These are phyloP conservation scores for Triplophysa siluroides DNA, from an alignment of 2,113 vertebrate species.

Conservation along the genomic window DNA sequence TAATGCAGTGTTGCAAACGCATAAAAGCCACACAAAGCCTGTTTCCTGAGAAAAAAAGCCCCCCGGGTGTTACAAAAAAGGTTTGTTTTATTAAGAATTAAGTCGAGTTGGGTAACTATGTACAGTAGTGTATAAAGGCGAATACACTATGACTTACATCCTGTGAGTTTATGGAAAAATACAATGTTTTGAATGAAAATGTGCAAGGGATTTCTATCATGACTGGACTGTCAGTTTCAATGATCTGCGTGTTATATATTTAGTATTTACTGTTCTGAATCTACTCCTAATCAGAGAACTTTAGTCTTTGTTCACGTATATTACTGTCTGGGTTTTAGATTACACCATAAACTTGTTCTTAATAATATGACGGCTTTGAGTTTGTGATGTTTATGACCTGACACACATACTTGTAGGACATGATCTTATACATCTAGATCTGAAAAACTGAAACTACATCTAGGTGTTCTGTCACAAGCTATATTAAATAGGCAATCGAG, in stretches of 20 bases:
- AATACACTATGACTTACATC: neutral
- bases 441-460: neutral
- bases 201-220: too few relatives aligned
- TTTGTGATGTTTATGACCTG: neutral
- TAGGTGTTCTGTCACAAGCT: neutral
- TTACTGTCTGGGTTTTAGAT: neutral
- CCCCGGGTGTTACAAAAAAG: neutral
- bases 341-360: neutral
- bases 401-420: neutral
- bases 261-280: neutral
- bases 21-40: neutral
- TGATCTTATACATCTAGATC: neutral
- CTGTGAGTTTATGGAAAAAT: neutral
- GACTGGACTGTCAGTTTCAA: too few relatives aligned
- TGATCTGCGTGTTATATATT: too few relatives aligned
- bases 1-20: neutral
- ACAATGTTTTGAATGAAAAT: too few relatives aligned
- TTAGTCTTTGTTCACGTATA: neutral
- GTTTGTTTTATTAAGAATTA: neutral
- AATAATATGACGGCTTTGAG: neutral
- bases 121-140: neutral
- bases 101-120: neutral
- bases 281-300: neutral
- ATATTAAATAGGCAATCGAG: neutral
- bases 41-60: slow-evolving; percentile 24